phyloP scores from a whole-genome alignment of 37 sponge, comb jelly and placozoan species.

The Amphimedon queenslandica region DNA sequence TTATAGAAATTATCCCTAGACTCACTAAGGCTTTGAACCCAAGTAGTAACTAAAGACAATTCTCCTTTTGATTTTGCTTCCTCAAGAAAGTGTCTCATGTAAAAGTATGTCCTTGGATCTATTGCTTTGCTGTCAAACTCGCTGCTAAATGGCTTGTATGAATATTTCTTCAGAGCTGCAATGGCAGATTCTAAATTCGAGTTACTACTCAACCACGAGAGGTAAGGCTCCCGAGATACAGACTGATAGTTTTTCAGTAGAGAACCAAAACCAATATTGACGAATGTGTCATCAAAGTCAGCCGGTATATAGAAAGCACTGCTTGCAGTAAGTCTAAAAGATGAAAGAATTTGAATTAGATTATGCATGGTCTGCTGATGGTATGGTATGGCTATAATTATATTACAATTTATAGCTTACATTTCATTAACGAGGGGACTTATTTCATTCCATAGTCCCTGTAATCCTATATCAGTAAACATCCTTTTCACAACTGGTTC shows the following conservation, averaged over 20 bases:
- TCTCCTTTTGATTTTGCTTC: neutral
- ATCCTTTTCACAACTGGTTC: neutral
- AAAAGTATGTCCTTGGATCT: constrained; percentile 46
- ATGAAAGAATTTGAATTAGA: neutral
- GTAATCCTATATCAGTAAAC: constrained; percentile 12
- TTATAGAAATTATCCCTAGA: neutral
- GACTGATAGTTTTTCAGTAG: constrained; percentile 10
- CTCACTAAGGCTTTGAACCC: constrained; percentile 38
- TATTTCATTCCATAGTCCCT: constrained; percentile 17
- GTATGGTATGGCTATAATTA: too few species aligned
- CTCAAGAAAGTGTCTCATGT: constrained; percentile 37
- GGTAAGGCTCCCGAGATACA: constrained; percentile 1
- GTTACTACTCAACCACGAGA: constrained; percentile 26
- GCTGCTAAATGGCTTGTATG: constrained; percentile 31
- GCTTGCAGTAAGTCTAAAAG: neutral
- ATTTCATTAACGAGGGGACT: neutral
- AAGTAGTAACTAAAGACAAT: constrained; percentile 14
- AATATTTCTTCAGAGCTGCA: constrained; percentile 20
- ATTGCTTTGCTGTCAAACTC: constrained; percentile 8
- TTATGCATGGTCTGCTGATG: too few species aligned
- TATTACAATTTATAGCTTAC: neutral
- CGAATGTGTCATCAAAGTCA: constrained; percentile 58
- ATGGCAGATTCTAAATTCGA: constrained; percentile 11
- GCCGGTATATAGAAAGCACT: constrained; percentile 43
- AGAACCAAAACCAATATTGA: constrained; percentile 48